phyloP scores from a whole-genome alignment of 2,113 vertebrate species.

The Phalacrocorax brasilianus region DNA sequence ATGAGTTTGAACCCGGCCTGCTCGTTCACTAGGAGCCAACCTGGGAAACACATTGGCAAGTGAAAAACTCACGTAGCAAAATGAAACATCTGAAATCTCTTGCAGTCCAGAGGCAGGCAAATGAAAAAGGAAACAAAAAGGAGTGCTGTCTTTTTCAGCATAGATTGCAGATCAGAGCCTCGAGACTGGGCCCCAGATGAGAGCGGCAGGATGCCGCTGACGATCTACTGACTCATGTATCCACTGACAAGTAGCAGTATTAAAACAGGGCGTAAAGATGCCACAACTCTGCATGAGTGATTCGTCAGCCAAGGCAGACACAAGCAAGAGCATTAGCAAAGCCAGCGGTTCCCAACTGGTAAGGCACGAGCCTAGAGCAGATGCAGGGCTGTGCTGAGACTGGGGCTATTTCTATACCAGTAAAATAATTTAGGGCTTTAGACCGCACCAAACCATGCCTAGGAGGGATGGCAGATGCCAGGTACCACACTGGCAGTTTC shows the following conservation, averaged over 20 bases:
- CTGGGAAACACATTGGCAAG: background rate
- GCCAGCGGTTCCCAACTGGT: background rate
- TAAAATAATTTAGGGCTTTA: background rate
- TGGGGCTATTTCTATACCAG: rapidly evolving
- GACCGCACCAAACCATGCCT: background rate
- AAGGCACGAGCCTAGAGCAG: background rate
- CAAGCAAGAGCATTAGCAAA: background rate
- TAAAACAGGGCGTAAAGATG: constrained; percentile 47
- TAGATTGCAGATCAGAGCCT: background rate
- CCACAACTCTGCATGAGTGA: constrained; percentile 24
- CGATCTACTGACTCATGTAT: constrained; percentile 37
- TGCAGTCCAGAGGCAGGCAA: rapidly evolving
- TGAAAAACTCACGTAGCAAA: rapidly evolving
- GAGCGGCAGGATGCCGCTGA: constrained; percentile 37
- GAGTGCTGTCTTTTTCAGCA: background rate
- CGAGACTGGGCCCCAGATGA: constrained; percentile 49
- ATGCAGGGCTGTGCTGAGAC: background rate
- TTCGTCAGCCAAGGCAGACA: constrained; percentile 37
- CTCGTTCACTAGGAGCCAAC: background rate
- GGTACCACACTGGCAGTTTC: rapidly evolving
- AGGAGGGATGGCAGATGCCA: background rate
- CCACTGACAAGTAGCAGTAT: constrained; percentile 55
- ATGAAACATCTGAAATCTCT: background rate
- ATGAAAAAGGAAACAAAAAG: background rate
- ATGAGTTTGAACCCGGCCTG: background rate